Percentiles rank a stretch among this genome's conserved stretches.
These are phyloP conservation scores for Drosophila hawaiiensis DNA, from an alignment of 2,888 invertebrate species.

Conservation along the genomic window DNA sequence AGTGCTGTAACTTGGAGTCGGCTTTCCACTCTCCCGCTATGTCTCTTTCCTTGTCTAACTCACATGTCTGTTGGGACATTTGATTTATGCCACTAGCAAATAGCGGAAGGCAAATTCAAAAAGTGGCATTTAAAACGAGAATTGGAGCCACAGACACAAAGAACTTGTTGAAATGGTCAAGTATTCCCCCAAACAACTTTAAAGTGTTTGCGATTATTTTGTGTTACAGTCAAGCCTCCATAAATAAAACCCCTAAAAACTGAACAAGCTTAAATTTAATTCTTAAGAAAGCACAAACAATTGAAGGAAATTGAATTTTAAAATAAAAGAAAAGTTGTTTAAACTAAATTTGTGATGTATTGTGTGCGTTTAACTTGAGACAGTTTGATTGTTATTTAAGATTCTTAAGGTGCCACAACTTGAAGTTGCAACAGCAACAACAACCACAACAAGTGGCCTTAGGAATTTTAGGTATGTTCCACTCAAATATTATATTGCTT, in stretches of 20 bases:
- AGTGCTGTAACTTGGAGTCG: constrained; percentile 24
- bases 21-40: constrained; percentile 9
- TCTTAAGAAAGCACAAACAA: background rate
- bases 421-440: background rate
- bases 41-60: constrained; percentile 4
- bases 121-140: constrained; percentile 33
- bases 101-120: constrained; percentile 33
- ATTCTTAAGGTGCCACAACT: background rate
- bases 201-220: background rate
- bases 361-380: background rate
- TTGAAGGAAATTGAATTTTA: background rate
- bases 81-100: constrained; percentile 40
- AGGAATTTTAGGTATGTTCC: background rate
- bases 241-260: background rate
- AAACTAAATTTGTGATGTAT: background rate
- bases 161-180: background rate
- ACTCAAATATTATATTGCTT: constrained; percentile 4
- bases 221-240: background rate
- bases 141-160: constrained; percentile 7
- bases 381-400: background rate
- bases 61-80: constrained; percentile 22
- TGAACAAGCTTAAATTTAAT: background rate
- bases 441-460: constrained; percentile 44
- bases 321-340: background rate
- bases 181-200: background rate